phyloP scores from a whole-genome alignment of 2,113 vertebrate genomes.

The Prunella fulvescens region DNA sequence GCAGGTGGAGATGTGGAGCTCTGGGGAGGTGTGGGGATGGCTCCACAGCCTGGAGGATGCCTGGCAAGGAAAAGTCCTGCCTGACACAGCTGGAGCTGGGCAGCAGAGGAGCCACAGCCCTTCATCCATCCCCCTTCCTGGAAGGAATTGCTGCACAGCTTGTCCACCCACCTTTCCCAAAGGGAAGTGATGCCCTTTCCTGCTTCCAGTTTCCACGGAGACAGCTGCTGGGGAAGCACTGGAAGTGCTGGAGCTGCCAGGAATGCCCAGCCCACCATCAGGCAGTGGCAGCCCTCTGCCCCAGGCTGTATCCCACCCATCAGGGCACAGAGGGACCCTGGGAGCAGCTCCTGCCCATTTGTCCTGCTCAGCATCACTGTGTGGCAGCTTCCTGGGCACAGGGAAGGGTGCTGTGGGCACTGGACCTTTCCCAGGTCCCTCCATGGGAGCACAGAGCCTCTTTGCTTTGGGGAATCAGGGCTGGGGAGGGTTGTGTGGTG shows the following conservation, averaged over 20 bases:
- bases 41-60: background rate
- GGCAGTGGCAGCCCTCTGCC: background rate
- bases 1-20: background rate
- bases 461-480: background rate
- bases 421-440: background rate
- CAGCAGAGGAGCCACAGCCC: background rate
- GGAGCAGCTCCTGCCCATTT: background rate
- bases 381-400: background rate
- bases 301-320: background rate
- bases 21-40: background rate
- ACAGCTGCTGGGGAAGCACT: background rate
- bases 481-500: background rate
- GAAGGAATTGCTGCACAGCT: background rate
- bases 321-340: background rate
- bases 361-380: background rate
- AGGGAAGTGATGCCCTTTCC: background rate
- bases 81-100: background rate
- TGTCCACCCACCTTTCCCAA: background rate
- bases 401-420: background rate
- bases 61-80: background rate
- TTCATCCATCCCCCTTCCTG: background rate
- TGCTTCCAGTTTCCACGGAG: slow-evolving; percentile 35
- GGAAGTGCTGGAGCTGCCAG: background rate
- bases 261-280: background rate
- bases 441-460: background rate